Conservation (phyloP, 1,140 invertebrate genomes). For the Euschistus heros region DNA sequence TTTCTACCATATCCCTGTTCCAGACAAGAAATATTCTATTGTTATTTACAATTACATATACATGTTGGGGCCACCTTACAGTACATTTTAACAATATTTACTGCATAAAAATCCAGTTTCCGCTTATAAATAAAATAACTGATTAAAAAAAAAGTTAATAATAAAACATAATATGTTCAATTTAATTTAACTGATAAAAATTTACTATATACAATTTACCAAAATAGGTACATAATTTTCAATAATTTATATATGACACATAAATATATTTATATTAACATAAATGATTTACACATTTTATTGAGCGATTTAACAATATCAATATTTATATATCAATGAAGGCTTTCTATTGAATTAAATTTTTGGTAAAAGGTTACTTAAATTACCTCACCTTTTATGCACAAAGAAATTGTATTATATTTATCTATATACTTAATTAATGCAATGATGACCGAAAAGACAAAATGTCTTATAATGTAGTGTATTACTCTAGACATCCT, state of each 20-base stretch:
- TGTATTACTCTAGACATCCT: too few species aligned
- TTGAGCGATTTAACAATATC: conserved; percentile 5
- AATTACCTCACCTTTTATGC: too few species aligned
- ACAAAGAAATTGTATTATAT: too few species aligned
- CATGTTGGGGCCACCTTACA: too few species aligned
- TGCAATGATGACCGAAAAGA: too few species aligned
- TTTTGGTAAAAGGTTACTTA: too few species aligned
- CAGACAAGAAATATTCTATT: too few species aligned
- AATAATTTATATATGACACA: conserved; percentile 9
- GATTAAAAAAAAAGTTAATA: not conserved
- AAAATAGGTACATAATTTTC: conserved; percentile 1
- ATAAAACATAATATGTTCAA: not conserved
- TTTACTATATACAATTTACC: conserved; percentile 2
- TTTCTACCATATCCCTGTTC: too few species aligned
- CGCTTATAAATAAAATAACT: not conserved
- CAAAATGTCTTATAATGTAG: too few species aligned
- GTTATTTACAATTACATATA: too few species aligned
- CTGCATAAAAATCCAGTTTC: not conserved
- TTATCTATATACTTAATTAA: too few species aligned
- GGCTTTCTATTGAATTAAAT: not conserved
- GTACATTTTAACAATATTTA: too few species aligned
- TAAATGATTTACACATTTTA: conserved; percentile 3
- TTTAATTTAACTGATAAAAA: not conserved
- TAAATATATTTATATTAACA: conserved; percentile 10
- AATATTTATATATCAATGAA: not conserved